Evolutionary conservation across 2,113 vertebrate genomes (phyloP).

Genomic region (Tauraco erythrolophus): DNA sequence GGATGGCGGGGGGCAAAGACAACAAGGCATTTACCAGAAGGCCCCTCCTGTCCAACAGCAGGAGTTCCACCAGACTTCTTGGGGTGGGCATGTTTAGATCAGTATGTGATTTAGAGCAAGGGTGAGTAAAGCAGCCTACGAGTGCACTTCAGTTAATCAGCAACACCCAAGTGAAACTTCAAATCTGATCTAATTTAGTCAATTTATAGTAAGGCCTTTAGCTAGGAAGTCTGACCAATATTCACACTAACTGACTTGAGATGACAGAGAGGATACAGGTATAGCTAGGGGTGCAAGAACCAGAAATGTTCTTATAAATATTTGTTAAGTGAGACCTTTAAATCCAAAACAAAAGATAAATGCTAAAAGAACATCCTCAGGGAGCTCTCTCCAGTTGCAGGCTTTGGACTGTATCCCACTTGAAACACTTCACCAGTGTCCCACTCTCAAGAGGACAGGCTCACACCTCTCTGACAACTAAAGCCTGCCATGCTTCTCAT

Average conservation of each 20-base stretch:
- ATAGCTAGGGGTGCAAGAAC: background rate
- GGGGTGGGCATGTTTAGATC: background rate
- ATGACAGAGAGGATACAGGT: background rate
- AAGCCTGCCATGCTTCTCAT: background rate
- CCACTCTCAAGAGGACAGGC: background rate
- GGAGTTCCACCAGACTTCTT: too few species aligned
- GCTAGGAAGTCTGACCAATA: background rate
- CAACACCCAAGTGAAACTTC: background rate
- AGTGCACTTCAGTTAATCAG: background rate
- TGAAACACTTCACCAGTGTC: background rate
- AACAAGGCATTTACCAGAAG: background rate
- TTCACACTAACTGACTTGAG: background rate
- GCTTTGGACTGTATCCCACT: background rate
- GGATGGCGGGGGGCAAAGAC: too few species aligned
- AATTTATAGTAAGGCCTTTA: background rate
- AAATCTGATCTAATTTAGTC: background rate
- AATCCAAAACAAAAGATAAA: background rate
- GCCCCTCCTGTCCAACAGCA: too few species aligned
- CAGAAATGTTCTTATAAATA: background rate
- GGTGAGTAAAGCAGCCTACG: background rate
- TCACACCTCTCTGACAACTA: background rate
- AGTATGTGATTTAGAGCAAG: background rate
- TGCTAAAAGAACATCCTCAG: background rate
- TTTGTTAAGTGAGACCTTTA: background rate
- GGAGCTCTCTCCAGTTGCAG: background rate